Evolutionary conservation across 2,113 vertebrate species (phyloP).

Genomic region (Cyprinodon brontotheroides): DNA sequence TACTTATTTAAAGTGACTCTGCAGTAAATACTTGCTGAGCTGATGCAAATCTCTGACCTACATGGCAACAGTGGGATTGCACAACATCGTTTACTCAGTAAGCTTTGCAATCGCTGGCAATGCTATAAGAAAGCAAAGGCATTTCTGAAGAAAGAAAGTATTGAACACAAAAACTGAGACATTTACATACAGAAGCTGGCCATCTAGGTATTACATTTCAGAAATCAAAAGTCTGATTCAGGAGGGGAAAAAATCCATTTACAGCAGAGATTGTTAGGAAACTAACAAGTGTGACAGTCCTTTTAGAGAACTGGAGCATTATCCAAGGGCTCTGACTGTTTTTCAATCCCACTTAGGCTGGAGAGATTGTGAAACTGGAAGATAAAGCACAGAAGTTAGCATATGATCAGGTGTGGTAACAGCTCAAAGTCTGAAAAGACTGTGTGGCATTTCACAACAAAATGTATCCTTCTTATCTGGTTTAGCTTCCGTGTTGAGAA

Average conservation of each 20-base stretch:
- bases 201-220: not conserved
- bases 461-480: conserved; percentile 9
- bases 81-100: not conserved
- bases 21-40: not conserved
- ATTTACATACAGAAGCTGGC: not conserved
- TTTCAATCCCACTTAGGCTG: conserved; percentile 40
- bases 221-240: conserved; percentile 14
- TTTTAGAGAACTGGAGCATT: conserved; percentile 31
- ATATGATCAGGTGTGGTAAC: conserved; percentile 27
- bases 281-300: conserved; percentile 1
- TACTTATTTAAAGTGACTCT: not conserved
- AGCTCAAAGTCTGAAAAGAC: conserved; percentile 2
- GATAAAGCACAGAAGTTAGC: conserved; percentile 58
- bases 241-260: conserved; percentile 26
- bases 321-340: conserved; percentile 5
- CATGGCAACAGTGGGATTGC: not conserved
- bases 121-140: not conserved
- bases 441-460: conserved; percentile 6
- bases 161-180: not conserved
- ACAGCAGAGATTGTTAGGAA: conserved; percentile 8
- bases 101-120: conserved; percentile 7
- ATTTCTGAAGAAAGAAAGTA: not conserved
- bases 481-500: not conserved
- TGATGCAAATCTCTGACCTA: not conserved
- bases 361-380: conserved; percentile 49